These are phyloP conservation scores for Morbakka virulenta DNA, from an alignment of 30 jellyfish, hydroid and myxozoan species.

Conservation along the genomic window DNA sequence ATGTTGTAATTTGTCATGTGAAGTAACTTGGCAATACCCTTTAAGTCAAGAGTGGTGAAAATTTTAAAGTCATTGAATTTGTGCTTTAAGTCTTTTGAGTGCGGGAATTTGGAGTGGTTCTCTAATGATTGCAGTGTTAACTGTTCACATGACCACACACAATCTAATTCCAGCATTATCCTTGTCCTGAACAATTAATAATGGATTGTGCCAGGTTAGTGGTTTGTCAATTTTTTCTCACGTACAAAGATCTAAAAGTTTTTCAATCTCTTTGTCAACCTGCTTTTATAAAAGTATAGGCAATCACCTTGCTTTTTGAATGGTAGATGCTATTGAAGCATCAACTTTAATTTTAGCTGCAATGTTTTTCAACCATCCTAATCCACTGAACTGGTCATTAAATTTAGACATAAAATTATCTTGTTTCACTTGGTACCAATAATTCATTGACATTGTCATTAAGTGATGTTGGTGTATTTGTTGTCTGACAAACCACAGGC, in stretches of 20 bases:
- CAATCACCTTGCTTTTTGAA: constrained; percentile 42
- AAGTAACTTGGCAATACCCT: constrained; percentile 26
- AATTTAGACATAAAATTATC: no score
- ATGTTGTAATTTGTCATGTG: constrained; percentile 2
- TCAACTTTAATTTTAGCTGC: constrained; percentile 1
- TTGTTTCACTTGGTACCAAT: no score
- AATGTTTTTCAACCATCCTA: constrained; percentile 30
- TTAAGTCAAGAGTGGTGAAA: constrained; percentile 24
- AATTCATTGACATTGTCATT: no score
- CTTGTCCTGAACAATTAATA: constrained; percentile 18
- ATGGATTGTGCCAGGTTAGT: constrained; percentile 50
- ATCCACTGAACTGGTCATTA: constrained; percentile 25
- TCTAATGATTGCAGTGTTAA: constrained; percentile 44
- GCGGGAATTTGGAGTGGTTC: constrained; percentile 57
- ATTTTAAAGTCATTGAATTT: constrained; percentile 24
- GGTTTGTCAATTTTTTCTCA: constrained; percentile 27
- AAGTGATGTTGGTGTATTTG: no score
- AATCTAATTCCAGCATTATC: constrained; percentile 14
- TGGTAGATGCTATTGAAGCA: constrained; percentile 9
- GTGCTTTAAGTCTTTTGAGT: constrained; percentile 30
- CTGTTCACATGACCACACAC: constrained; percentile 43
- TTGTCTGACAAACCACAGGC: no score
- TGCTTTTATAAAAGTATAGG: constrained; percentile 40
- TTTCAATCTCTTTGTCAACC: constrained; percentile 48
- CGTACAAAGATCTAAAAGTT: constrained; percentile 17